Conservation (phyloP, 2,797 vertebrate species). For the Sebastes oblongus region DNA sequence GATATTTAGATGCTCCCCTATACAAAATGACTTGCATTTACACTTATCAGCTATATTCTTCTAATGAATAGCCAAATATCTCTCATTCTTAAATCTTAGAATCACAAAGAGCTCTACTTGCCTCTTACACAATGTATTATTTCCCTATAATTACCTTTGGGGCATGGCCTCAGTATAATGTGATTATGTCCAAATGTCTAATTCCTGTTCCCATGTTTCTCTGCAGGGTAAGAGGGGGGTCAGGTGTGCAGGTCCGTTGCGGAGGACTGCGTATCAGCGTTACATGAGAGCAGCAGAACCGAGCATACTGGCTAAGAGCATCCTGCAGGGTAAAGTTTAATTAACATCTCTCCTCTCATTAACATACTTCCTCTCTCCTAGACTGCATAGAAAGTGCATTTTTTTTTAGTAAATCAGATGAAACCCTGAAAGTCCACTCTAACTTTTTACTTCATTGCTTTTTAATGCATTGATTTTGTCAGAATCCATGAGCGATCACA, state of each 20-base stretch:
- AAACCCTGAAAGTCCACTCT: neutral
- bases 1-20: neutral
- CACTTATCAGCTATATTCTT: neutral
- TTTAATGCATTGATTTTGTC: neutral
- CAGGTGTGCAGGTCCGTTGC: slow-evolving; percentile 65
- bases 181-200: slow-evolving; percentile 51
- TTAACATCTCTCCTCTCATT: slow-evolving; percentile 65
- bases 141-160: slow-evolving; percentile 20
- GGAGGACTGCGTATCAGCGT: slow-evolving; percentile 76
- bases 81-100: neutral
- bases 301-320: slow-evolving; percentile 74
- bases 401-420: neutral
- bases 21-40: neutral
- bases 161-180: slow-evolving; percentile 7
- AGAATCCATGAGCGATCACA: neutral
- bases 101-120: neutral
- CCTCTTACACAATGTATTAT: slow-evolving; percentile 20
- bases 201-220: slow-evolving; percentile 50
- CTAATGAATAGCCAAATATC: neutral
- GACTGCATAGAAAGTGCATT: neutral
- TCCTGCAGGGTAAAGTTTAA: slow-evolving; percentile 82
- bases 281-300: slow-evolving; percentile 71
- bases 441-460: neutral
- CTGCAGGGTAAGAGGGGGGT: slow-evolving; percentile 78
- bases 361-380: slow-evolving; percentile 16